Percentiles rank a stretch among this genome's conserved stretches.
Conservation (phyloP, 2,113 vertebrate genomes). For the Puma concolor region DNA sequence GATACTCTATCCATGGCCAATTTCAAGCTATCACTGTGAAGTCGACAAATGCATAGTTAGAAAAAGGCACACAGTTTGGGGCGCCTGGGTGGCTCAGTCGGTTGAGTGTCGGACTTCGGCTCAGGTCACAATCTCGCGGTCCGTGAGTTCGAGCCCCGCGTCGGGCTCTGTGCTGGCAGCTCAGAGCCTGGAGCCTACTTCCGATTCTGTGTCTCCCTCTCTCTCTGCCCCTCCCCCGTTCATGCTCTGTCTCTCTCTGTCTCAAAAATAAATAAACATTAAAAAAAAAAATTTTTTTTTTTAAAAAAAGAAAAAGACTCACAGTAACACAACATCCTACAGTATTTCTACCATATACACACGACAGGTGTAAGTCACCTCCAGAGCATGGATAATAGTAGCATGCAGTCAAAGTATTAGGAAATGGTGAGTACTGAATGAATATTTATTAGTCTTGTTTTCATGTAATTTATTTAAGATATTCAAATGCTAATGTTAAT, state of each 20-base stretch:
- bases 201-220: too few species aligned
- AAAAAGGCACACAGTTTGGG: not conserved
- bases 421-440: not conserved
- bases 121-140: too few species aligned
- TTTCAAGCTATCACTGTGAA: not conserved
- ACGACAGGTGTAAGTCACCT: not conserved
- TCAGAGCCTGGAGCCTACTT: too few species aligned
- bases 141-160: too few species aligned
- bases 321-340: not conserved
- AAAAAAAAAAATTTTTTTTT: too few species aligned
- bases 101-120: too few species aligned
- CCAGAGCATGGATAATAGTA: not conserved
- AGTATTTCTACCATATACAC: not conserved
- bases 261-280: too few species aligned
- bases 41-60: not conserved
- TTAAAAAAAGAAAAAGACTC: not conserved
- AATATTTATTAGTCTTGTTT: not conserved
- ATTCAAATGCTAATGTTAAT: conserved; percentile 41
- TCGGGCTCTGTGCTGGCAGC: too few species aligned
- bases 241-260: too few species aligned
- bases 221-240: too few species aligned
- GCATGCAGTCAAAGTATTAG: not conserved
- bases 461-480: not conserved
- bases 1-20: not conserved
- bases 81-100: too few species aligned